Evolutionary conservation across 2,888 invertebrate genomes (phyloP).

Genomic region (Caenorhabditis becei): DNA sequence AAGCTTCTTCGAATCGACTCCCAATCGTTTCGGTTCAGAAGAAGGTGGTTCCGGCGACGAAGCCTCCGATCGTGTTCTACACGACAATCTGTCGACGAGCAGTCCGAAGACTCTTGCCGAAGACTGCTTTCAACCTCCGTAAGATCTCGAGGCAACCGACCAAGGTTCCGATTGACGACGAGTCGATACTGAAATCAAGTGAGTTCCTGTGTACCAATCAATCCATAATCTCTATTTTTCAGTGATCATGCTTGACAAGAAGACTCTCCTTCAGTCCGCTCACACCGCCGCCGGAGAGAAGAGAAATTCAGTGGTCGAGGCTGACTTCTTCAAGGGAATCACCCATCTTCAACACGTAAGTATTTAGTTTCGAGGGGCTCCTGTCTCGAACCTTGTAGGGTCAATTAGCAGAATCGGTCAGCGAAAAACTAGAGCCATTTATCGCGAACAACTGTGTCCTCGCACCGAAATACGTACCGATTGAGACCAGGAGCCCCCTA

Average conservation of each 20-base stretch:
- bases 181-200: slow-evolving; percentile 57
- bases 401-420: neutral
- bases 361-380: slow-evolving; percentile 3
- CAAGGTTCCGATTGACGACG: slow-evolving; percentile 54
- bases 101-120: slow-evolving; percentile 64
- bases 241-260: slow-evolving; percentile 49
- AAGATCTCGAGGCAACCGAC: slow-evolving; percentile 68
- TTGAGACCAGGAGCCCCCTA: no score
- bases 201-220: slow-evolving; percentile 2
- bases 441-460: no score
- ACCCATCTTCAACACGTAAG: slow-evolving; percentile 60
- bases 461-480: no score
- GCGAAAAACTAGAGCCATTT: no score
- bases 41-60: slow-evolving; percentile 42
- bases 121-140: slow-evolving; percentile 64
- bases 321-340: slow-evolving; percentile 58
- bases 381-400: neutral
- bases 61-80: slow-evolving; percentile 52
- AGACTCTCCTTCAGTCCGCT: slow-evolving; percentile 15
- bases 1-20: neutral
- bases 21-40: slow-evolving; percentile 23
- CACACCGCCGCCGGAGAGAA: slow-evolving; percentile 28
- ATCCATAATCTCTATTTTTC: no score
- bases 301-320: slow-evolving; percentile 21
- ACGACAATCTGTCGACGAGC: slow-evolving; percentile 56